Evolutionary conservation across 2,888 invertebrate genomes (phyloP).

Genomic region (Acanthosepion esculentum): DNA sequence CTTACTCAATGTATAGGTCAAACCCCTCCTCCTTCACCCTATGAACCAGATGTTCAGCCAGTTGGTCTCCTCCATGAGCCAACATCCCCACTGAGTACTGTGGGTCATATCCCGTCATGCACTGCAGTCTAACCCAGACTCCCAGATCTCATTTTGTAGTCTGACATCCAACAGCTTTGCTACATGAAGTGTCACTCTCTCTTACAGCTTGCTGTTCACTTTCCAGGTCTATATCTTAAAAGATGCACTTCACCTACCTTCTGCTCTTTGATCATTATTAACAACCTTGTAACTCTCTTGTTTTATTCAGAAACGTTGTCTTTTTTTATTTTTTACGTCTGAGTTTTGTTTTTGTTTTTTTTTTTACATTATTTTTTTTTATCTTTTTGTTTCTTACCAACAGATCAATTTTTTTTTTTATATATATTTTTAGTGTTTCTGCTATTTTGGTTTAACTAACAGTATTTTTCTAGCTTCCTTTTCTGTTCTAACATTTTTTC

Average conservation of each 20-base stretch:
- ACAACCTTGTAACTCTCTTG: background rate
- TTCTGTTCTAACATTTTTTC: too few species aligned
- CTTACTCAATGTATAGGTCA: background rate
- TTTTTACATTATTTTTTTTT: background rate
- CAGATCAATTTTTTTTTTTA: background rate
- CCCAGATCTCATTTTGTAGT: background rate
- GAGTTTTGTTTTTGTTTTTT: background rate
- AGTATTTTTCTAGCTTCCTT: background rate
- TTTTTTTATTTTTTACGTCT: too few species aligned
- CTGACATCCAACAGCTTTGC: slow-evolving; percentile 12
- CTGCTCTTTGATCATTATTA: slow-evolving; percentile 8
- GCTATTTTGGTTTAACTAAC: background rate
- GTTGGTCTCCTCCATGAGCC: slow-evolving; percentile 4
- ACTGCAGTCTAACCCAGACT: slow-evolving; percentile 12
- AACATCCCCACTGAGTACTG: slow-evolving; percentile 11
- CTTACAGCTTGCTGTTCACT: background rate
- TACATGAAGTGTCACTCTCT: background rate
- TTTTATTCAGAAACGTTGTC: background rate
- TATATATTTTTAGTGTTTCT: background rate
- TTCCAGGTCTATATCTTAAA: background rate
- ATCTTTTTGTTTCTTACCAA: background rate
- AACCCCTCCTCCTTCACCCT: background rate
- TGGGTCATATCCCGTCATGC: slow-evolving; percentile 11
- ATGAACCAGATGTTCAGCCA: background rate
- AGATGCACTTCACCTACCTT: background rate